Percentiles rank a stretch among this genome's conserved stretches.
Evolutionary conservation across 2,888 invertebrate genomes (phyloP).

Genomic region (Zygogramma bicolorata): DNA sequence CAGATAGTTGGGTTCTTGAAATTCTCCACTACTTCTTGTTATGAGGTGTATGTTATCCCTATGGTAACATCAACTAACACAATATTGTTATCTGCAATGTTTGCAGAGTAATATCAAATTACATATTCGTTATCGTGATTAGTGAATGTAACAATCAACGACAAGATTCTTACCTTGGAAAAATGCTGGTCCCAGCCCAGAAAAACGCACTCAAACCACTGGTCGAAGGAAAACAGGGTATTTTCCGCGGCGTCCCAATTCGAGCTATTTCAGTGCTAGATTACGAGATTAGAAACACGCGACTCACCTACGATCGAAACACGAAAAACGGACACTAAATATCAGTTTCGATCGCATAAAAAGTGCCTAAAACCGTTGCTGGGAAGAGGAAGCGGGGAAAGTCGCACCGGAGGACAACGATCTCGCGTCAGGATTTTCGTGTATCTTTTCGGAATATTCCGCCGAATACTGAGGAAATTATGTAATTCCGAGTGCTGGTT

Average conservation of each 20-base stretch:
- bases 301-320: constrained; percentile 3
- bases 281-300: constrained; percentile 18
- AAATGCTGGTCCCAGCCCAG: not conserved
- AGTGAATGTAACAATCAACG: no score
- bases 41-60: no score
- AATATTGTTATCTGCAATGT: no score
- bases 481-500: constrained; percentile 17
- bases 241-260: constrained; percentile 14
- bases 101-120: no score
- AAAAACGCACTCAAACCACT: not conserved
- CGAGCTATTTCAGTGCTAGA: constrained; percentile 18
- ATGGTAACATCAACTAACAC: no score
- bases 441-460: constrained; percentile 22
- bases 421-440: constrained; percentile 5
- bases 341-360: not conserved
- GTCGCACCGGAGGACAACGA: not conserved
- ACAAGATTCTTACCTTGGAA: not conserved
- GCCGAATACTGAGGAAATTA: constrained; percentile 25
- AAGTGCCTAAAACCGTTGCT: not conserved
- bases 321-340: constrained; percentile 4
- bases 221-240: constrained; percentile 1
- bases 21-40: no score
- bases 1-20: no score
- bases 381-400: not conserved
- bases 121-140: no score